These are phyloP conservation scores for Ecdyonurus torrentis DNA, from an alignment of 2,888 invertebrate genomes.

Conservation along the genomic window DNA sequence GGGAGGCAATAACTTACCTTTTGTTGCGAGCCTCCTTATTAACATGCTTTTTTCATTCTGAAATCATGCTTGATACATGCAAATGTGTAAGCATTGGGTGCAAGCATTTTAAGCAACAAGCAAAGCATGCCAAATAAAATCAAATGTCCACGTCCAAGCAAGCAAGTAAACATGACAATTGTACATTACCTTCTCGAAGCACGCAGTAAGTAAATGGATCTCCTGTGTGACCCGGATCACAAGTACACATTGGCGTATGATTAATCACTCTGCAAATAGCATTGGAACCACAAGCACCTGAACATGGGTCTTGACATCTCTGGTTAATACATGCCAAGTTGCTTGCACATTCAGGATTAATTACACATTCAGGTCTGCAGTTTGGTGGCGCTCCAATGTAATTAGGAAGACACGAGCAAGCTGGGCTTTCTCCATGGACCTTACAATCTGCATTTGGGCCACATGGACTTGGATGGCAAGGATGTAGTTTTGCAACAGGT, in stretches of 20 bases:
- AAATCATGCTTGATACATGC: not conserved
- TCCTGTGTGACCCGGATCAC: constrained; percentile 66
- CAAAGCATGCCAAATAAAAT: not conserved
- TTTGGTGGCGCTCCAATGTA: constrained; percentile 18
- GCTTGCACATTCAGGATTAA: constrained; percentile 16
- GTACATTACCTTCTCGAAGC: constrained; percentile 16
- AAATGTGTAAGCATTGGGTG: not conserved
- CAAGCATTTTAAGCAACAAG: not conserved
- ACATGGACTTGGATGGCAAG: constrained; percentile 25
- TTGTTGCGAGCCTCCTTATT: not conserved
- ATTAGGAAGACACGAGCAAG: constrained; percentile 21
- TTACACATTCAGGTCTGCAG: constrained; percentile 11
- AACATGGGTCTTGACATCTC: constrained; percentile 19
- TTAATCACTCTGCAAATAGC: constrained; percentile 20
- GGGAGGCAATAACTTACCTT: not conserved
- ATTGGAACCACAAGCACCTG: constrained; percentile 17
- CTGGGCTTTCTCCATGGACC: constrained; percentile 18
- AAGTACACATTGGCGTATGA: constrained; percentile 48
- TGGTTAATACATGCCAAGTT: constrained; percentile 11
- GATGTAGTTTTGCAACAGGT: constrained; percentile 14
- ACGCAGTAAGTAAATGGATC: constrained; percentile 48
- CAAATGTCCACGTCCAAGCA: not conserved
- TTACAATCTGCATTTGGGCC: constrained; percentile 23
- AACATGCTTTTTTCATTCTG: not conserved
- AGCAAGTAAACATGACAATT: not conserved